Evolutionary conservation across 2,888 invertebrate genomes (phyloP), one percentile per base, ranked within the genome.

Genomic region (Steinernema scapterisci): DNA sequence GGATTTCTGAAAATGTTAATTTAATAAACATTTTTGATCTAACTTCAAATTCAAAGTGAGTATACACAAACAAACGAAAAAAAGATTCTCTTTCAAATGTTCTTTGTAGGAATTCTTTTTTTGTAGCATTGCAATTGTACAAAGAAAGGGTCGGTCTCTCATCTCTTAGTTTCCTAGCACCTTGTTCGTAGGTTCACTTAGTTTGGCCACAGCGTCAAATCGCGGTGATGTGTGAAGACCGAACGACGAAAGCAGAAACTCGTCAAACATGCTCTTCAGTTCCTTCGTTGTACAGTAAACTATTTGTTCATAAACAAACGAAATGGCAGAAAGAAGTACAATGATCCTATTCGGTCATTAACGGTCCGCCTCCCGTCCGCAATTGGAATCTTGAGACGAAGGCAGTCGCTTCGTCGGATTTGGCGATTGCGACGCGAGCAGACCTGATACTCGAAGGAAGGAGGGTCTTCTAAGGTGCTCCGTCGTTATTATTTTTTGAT

Each of bases 361-460:
- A 2, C 27, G 63, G 13, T 31, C 27, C 63, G 63, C 63, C 63
- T 63, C 23, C 63, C 27, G 63, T 21, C 63, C 63, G 63, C 63
- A 63, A 63, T 63, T 23, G 21, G 54, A 38, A 19, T 54, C 54
- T 21, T 21, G 13, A 38, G 38, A 6, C 19, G 19, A 48, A 48
- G 48, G 19, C 52, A 21, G 54, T 16, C 63, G 27, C 16, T 31
- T 63, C 31, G 48, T 16, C 27, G 63, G 31, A 27, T 63, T 16
- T 63, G 25, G 16, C 38, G 16, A 63, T 31, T 16, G 13, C 19
- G 63, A 63, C 63, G 31, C 31, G 63, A 63, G 13, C 11, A 63
- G 63, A 31, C 63, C 27, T 63, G 38, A 38, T 63, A 27, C 27
- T 63, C 63, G 63, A 11, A 21, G 19, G 5, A 16, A 5, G 19